phyloP scores from a whole-genome alignment of 1,140 invertebrate genomes.

The Orchestia grillus region DNA sequence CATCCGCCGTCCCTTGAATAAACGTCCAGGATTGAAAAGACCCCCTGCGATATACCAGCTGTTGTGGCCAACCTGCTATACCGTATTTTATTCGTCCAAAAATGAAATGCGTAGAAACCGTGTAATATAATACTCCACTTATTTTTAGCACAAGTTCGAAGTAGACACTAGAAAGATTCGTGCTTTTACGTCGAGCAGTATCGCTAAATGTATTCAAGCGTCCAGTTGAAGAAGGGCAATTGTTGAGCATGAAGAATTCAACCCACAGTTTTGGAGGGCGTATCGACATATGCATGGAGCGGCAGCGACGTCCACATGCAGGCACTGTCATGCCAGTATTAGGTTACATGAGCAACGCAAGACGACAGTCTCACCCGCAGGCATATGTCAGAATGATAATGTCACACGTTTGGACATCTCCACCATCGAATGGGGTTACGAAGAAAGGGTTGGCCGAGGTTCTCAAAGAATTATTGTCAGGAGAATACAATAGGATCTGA shows the following conservation, averaged over 20 bases:
- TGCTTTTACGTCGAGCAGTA: too few relatives aligned
- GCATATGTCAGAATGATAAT: conserved; percentile 37
- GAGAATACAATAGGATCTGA: conserved; percentile 26
- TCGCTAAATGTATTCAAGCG: neutral
- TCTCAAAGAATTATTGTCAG: conserved; percentile 41
- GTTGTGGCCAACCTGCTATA: neutral
- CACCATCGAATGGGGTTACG: conserved; percentile 29
- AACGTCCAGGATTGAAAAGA: neutral
- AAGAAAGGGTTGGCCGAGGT: conserved; percentile 24
- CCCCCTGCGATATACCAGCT: neutral
- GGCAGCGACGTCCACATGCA: neutral
- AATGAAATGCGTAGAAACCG: neutral
- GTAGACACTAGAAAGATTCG: neutral
- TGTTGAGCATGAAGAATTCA: neutral
- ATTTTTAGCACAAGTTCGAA: neutral
- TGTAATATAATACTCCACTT: neutral
- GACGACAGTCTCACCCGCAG: neutral
- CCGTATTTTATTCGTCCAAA: neutral
- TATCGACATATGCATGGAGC: neutral
- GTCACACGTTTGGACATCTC: conserved; percentile 45
- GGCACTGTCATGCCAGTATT: neutral
- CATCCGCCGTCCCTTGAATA: neutral
- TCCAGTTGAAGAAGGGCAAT: neutral
- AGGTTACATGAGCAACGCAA: neutral
- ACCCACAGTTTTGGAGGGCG: neutral